Evolutionary conservation across 2,888 invertebrate genomes (phyloP).

Genomic region (Apotomis turbidana): DNA sequence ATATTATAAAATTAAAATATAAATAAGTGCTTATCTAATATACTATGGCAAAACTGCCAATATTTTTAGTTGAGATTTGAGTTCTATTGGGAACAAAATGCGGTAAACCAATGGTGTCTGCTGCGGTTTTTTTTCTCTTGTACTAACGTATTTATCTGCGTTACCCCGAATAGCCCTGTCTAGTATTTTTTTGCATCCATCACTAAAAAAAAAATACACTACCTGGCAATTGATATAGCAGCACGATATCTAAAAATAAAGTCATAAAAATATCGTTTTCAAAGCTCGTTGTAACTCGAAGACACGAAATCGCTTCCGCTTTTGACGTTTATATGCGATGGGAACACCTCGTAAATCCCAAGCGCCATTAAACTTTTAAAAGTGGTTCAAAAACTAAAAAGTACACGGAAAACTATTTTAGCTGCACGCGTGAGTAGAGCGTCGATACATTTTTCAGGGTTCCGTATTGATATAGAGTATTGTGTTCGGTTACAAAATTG

Average conservation of each 20-base stretch:
- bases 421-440: conserved; percentile 18
- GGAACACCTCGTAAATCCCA: conserved; percentile 31
- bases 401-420: conserved; percentile 29
- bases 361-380: conserved; percentile 21
- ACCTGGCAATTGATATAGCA: not conserved
- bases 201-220: not conserved
- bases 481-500: not conserved
- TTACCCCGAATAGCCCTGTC: no score
- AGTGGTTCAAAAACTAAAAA: conserved; percentile 15
- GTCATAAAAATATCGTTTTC: conserved; percentile 27
- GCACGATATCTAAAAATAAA: conserved; percentile 10
- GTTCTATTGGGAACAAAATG: no score
- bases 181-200: not conserved
- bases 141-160: no score
- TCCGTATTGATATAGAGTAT: not conserved
- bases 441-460: conserved; percentile 12
- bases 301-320: conserved; percentile 24
- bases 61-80: no score
- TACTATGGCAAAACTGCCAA: no score
- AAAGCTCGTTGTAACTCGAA: conserved; percentile 7
- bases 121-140: no score
- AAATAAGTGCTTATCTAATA: not conserved
- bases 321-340: conserved; percentile 19
- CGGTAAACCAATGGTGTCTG: no score
- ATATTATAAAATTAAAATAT: not conserved